Evolutionary conservation across 2,888 invertebrate genomes (phyloP).

Genomic region (Habroteleia sp.): DNA sequence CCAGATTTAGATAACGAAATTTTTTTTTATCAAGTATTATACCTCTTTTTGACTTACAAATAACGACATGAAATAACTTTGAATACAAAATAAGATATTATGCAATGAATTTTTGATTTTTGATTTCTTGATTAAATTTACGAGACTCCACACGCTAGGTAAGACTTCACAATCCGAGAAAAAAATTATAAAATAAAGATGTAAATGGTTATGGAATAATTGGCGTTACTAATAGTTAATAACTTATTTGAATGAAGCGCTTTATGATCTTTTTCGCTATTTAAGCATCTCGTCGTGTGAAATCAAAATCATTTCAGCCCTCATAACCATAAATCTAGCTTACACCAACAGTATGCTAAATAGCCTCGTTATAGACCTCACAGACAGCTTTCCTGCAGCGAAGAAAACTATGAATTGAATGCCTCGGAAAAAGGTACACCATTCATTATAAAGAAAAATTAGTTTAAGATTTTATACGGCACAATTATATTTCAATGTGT

Average conservation of each 20-base stretch:
- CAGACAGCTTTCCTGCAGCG: conserved; percentile 29
- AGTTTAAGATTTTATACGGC: too few relatives aligned
- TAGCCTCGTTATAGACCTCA: conserved; percentile 45
- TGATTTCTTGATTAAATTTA: too few relatives aligned
- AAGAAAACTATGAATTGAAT: conserved; percentile 36
- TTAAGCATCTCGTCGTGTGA: conserved; percentile 37
- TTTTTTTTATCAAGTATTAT: too few relatives aligned
- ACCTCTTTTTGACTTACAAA: too few relatives aligned
- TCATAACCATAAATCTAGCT: conserved; percentile 51
- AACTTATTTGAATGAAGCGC: conserved; percentile 12
- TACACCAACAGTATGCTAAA: conserved; percentile 43
- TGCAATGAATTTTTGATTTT: too few relatives aligned
- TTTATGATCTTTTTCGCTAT: conserved; percentile 33
- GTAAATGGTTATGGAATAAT: conserved; percentile 1
- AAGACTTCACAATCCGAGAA: too few relatives aligned
- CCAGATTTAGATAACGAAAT: too few relatives aligned
- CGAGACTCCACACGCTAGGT: too few relatives aligned
- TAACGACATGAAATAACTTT: too few relatives aligned
- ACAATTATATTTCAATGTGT: too few relatives aligned
- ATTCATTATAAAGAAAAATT: too few relatives aligned
- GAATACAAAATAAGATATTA: too few relatives aligned
- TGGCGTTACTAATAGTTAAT: conserved; percentile 6
- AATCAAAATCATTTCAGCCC: conserved; percentile 40
- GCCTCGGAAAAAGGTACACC: conserved; percentile 17
- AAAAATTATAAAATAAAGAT: conserved; percentile 10